Conservation (phyloP, 2,888 invertebrate genomes). For the Ctenicera cuprea region DNA sequence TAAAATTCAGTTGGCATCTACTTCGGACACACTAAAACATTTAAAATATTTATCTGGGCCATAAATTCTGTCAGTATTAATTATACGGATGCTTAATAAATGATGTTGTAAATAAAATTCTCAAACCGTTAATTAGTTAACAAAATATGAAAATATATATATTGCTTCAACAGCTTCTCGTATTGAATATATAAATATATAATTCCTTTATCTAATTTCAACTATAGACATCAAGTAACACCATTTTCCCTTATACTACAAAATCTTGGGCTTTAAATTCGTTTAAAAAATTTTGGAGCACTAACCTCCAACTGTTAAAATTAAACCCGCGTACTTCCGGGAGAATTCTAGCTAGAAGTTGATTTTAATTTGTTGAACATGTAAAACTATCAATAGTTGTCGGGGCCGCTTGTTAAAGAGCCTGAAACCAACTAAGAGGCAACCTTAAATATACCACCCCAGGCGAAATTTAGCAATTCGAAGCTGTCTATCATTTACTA, state of each 20-base stretch:
- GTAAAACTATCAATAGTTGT: background rate
- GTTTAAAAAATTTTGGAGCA: background rate
- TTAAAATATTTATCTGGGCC: constrained; percentile 4
- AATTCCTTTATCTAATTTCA: background rate
- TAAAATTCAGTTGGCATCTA: no score
- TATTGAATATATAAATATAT: constrained; percentile 15
- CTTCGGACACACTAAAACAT: no score
- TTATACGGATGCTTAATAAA: constrained; percentile 8
- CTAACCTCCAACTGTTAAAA: background rate
- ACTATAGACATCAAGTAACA: background rate
- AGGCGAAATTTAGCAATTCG: constrained; percentile 53
- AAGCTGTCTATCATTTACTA: constrained; percentile 54
- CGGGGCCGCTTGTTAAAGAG: constrained; percentile 34
- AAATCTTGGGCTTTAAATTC: background rate
- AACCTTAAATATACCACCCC: constrained; percentile 49
- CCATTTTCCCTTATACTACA: no score
- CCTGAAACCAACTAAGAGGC: constrained; percentile 40
- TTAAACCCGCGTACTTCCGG: constrained; percentile 19
- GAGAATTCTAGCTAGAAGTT: constrained; percentile 3
- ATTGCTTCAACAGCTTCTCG: constrained; percentile 12
- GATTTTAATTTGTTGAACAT: background rate
- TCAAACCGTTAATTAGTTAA: constrained; percentile 1
- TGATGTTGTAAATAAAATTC: constrained; percentile 15
- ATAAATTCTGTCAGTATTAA: constrained; percentile 13
- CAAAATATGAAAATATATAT: constrained; percentile 8